Base-by-base conservation (phyloP, 2,797 vertebrate genomes). In the Babyrousa celebensis region DNA sequence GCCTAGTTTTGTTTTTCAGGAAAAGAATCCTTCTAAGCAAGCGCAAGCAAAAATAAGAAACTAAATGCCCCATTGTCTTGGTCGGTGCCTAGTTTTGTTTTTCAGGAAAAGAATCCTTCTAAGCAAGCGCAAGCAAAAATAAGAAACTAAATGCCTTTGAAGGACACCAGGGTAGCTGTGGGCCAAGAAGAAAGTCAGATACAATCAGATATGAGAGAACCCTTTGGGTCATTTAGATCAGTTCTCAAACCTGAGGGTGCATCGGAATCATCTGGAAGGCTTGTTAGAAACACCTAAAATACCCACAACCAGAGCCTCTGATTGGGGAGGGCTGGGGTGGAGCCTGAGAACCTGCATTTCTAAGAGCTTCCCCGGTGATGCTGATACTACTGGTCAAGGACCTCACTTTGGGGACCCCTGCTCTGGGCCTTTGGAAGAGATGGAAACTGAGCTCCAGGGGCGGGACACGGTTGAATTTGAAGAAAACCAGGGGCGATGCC, bases 11-110 rank as follows among this genome's bases (percentile, higher is more conserved):
- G 54, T 65, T 93, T 89, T 70, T 23, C 63, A 89, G 74, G 29
- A 94, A 71, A 90, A 63, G 29, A 48, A 56, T 56, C 52, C 2
- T 14, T 74, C 8, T 52, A 82, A 71, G 27, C 11, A 67, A 93
- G 27, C 56, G 54, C 60, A 54, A 68, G 14, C 48, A 85, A 93
- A 87, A 70, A 85, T 79, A 83, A 93, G 67, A 89, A 90, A 72
- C 58, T 14, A 11, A 25, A n/a, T 75, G 40, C 80, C 62, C n/a
- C n/a, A n/a, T n/a, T n/a, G n/a, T n/a, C n/a, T n/a, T n/a, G 32
- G 32, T 70, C 56, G 32, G 12, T 54, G 58, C 18, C 2, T 68
- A 27, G 5, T 87, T 96, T 93, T 79, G 54, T 65, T 93, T 89
- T 70, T 23, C 63, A 89, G 74, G 29, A 94, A 71, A 90, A 63